These are phyloP conservation scores for Strigamia transsilvanica DNA, from an alignment of 2,888 invertebrate genomes.

Conservation along the genomic window DNA sequence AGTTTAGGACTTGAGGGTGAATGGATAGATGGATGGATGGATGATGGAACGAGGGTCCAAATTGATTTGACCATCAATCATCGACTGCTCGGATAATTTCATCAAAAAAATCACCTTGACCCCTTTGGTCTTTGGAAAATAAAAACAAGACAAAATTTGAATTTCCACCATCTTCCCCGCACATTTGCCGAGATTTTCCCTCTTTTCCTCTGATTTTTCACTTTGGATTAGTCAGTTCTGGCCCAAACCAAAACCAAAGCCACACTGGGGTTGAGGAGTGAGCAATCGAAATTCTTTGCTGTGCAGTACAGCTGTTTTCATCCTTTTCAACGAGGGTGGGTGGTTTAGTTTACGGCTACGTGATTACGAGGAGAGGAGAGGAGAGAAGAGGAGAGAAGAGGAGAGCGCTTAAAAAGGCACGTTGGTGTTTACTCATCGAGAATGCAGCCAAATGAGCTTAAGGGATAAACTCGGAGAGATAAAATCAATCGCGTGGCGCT, in stretches of 20 bases:
- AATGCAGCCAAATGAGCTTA: not conserved
- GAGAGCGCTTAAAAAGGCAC: not conserved
- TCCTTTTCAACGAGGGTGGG: no score
- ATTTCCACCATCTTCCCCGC: not conserved
- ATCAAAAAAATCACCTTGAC: no score
- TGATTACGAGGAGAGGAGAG: no score
- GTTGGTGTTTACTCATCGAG: not conserved
- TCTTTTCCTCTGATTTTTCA: no score
- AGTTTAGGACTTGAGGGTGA: no score
- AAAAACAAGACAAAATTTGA: not conserved
- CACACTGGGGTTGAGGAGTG: no score
- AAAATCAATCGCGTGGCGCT: not conserved
- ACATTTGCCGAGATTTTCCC: no score
- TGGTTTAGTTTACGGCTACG: not conserved
- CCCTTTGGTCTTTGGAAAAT: not conserved
- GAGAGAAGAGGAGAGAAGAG: no score
- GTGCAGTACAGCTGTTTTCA: not conserved
- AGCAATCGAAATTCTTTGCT: no score
- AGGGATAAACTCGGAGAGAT: not conserved
- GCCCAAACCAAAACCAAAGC: not conserved
- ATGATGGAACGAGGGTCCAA: not conserved
- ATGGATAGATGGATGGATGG: no score
- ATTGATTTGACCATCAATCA: conserved; percentile 38
- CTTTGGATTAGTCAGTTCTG: not conserved
- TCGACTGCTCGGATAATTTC: not conserved